Evolutionary conservation across 2,113 vertebrate species (phyloP), one percentile per base, ranked within the genome.

Genomic region (Aspidoscelis tigris): DNA sequence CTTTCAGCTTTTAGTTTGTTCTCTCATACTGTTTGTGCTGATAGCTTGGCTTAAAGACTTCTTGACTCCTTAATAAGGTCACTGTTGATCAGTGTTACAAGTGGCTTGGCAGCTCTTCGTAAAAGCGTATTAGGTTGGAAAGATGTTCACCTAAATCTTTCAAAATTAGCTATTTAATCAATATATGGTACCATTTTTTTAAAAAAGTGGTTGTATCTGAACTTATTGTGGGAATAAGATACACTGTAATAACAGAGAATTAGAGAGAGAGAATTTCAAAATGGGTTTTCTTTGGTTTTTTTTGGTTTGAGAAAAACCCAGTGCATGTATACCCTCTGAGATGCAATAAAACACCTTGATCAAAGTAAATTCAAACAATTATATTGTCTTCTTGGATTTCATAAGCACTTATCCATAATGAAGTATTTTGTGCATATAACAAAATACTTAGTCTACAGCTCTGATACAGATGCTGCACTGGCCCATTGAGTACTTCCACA

Each of bases 271-370:
- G 93, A 90, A 94, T 95, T 96, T 96, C 95, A 93, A 97, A 97
- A 95, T 95, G 96, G 97, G 95, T 97, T 97, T 98, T 97, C 96
- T 97, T 98, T 96, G 97, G 58, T 61, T 61, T 61, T 61, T 98
- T 98, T 96, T 96, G 94, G 95, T 97, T 98, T 89, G 96, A 93
- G 87, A 84, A 95, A 89, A 91, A 89, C 96, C 97, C 97, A 97
- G 96, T 99, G 98, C 98, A 99, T 99, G 99, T 98, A 97, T 93
- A 96, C 97, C 97, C 97, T 97, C 96, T 98, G 97, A 98, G 96
- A 98, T 98, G 99, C 98, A 99, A 99, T 99, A 99, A 85, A 99
- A 99, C 93, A 97, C 96, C 96, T 97, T 96, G 96, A 98, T 93
- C 95, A 96, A 97, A 96, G 95, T 95, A 97, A 96, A 93, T 65